phyloP scores from a whole-genome alignment of 1,140 invertebrate species.

The Lepidurus apus region DNA sequence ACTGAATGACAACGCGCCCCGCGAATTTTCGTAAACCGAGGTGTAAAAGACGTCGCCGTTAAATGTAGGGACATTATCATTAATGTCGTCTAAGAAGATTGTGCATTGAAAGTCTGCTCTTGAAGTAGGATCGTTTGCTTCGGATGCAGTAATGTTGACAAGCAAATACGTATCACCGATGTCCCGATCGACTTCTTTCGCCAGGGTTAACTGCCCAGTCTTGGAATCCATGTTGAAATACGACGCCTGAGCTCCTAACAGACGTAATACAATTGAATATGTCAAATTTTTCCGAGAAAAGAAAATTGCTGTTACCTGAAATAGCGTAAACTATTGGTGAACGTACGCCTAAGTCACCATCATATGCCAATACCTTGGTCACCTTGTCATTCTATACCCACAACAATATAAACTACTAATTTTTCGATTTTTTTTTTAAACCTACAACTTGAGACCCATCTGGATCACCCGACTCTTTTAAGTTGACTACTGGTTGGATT shows the following conservation, averaged over 20 bases:
- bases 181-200: constrained; percentile 23
- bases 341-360: constrained; percentile 25
- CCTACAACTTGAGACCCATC: background rate
- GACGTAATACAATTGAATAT: background rate
- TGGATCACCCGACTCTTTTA: background rate
- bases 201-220: background rate
- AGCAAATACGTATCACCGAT: background rate
- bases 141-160: constrained; percentile 9
- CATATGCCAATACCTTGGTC: constrained; percentile 1
- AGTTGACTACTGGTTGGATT: background rate
- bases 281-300: background rate
- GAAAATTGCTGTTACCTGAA: background rate
- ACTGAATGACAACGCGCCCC: background rate
- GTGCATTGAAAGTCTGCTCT: background rate
- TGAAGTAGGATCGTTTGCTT: background rate
- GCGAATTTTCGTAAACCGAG: background rate
- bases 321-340: background rate
- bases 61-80: constrained; percentile 8
- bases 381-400: background rate
- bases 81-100: constrained; percentile 27
- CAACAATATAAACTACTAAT: background rate
- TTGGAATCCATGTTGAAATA: constrained; percentile 15
- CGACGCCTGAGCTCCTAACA: background rate
- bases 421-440: background rate
- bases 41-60: background rate